Evolutionary conservation across 2,888 invertebrate species (phyloP).

Genomic region (Sycophila texana): DNA sequence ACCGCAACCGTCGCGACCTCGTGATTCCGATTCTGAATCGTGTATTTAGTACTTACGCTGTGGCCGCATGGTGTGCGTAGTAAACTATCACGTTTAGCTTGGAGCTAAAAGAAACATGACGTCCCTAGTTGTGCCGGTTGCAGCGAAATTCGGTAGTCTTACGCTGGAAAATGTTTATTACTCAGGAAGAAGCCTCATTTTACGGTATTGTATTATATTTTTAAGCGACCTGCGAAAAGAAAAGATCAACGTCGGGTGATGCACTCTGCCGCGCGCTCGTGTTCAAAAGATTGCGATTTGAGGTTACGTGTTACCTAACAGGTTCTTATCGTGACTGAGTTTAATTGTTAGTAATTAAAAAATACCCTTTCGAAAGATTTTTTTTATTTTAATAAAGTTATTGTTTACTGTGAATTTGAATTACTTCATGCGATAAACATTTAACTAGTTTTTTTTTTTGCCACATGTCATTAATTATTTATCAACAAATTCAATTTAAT

Average conservation of each 20-base stretch:
- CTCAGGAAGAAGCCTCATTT: slow-evolving; percentile 74
- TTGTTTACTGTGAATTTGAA: too few species aligned
- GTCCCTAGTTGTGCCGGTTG: slow-evolving; percentile 77
- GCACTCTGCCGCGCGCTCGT: neutral
- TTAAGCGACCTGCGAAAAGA: neutral
- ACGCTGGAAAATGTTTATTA: slow-evolving; percentile 77
- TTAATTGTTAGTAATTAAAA: neutral
- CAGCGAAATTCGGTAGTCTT: slow-evolving; percentile 77
- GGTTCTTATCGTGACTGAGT: neutral
- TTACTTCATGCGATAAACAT: too few species aligned
- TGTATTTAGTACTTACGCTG: too few species aligned
- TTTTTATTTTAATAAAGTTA: neutral
- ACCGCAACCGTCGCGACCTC: too few species aligned
- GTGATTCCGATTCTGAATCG: too few species aligned
- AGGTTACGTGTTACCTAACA: slow-evolving; percentile 66
- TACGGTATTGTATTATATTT: slow-evolving; percentile 75
- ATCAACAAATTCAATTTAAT: too few species aligned
- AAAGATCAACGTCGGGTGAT: neutral
- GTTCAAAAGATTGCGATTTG: slow-evolving; percentile 4
- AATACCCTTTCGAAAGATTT: neutral
- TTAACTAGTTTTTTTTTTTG: too few species aligned
- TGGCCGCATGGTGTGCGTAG: neutral
- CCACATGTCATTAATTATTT: too few species aligned
- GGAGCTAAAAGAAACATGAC: slow-evolving; percentile 73
- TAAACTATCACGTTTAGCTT: too few species aligned